phyloP scores from a whole-genome alignment of 2,797 vertebrate species.

The Acanthis flammea region DNA sequence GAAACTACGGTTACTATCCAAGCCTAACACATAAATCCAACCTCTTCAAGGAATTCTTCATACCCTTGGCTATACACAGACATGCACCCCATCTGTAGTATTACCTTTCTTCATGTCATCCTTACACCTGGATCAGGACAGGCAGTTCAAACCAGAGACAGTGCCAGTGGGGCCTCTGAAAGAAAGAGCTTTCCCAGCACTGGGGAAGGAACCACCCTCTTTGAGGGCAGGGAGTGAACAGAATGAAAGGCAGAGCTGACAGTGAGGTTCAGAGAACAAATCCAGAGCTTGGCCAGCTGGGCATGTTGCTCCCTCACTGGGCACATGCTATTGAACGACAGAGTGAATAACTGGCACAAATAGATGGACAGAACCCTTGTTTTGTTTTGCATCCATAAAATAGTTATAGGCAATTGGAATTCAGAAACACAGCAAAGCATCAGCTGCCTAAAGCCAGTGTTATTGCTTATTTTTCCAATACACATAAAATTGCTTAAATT shows the following conservation, averaged over 20 bases:
- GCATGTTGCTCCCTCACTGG: not conserved
- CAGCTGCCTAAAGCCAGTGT: not conserved
- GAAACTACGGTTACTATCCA: not conserved
- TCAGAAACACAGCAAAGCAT: not conserved
- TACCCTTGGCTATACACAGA: not conserved
- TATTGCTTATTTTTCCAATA: not conserved
- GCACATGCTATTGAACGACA: accelerated
- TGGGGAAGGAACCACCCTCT: accelerated
- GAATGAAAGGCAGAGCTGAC: not conserved
- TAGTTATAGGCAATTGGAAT: not conserved
- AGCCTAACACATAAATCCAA: not conserved
- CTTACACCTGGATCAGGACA: not conserved
- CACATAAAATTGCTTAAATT: not conserved
- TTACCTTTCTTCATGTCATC: not conserved
- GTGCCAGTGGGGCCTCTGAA: not conserved
- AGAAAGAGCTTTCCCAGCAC: not conserved
- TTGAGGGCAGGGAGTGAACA: accelerated
- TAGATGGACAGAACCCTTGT: not conserved
- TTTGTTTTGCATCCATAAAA: not conserved
- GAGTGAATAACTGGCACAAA: not conserved
- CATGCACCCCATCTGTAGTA: not conserved
- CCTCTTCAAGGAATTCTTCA: not conserved
- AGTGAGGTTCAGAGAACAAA: not conserved
- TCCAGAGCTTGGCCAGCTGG: not conserved
- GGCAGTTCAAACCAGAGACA: not conserved